Conservation (phyloP, 2,113 vertebrate genomes). For the Takifugu bimaculatus region DNA sequence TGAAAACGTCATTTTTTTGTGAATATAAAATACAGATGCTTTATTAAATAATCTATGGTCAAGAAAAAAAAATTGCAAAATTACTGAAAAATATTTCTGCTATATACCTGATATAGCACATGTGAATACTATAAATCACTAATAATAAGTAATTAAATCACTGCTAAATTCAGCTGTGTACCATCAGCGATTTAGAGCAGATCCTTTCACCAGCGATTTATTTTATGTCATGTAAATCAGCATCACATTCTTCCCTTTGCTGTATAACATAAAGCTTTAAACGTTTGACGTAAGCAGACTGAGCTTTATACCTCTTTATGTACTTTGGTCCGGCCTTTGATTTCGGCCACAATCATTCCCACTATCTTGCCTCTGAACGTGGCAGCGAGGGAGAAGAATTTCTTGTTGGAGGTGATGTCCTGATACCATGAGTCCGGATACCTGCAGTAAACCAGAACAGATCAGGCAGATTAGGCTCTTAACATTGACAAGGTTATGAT, state of each 20-base stretch:
- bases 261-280: not conserved
- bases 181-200: not conserved
- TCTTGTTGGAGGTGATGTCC: slow-evolving; percentile 99
- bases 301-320: slow-evolving; percentile 88
- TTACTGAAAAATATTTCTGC: no score
- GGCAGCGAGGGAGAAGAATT: slow-evolving; percentile 97
- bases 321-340: slow-evolving; percentile 96
- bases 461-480: no score
- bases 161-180: not conserved
- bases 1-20: no score
- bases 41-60: no score
- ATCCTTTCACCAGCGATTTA: not conserved
- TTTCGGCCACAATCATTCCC: slow-evolving; percentile 99
- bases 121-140: no score
- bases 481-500: no score
- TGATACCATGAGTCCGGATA: slow-evolving; percentile 99
- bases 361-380: slow-evolving; percentile 92
- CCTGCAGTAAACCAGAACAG: slow-evolving; percentile 65
- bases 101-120: no score
- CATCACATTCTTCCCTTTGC: not conserved
- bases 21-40: no score
- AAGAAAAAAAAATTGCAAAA: no score
- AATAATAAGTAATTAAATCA: no score
- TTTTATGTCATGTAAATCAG: not conserved
- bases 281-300: not conserved